Conservation (phyloP, 2,113 vertebrate species). For the Cynocephalus volans region DNA sequence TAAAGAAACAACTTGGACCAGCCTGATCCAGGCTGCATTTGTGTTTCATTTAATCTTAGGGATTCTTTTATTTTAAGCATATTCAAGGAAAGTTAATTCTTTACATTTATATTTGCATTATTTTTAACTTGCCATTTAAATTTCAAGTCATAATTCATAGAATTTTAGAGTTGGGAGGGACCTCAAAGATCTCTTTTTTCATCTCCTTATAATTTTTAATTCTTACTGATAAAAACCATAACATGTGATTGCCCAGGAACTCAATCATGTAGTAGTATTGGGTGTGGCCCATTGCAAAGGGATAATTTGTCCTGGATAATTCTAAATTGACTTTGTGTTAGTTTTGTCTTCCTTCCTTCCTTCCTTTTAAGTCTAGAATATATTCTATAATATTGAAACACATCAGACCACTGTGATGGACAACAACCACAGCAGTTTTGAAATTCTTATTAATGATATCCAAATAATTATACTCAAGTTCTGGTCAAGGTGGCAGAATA, state of each 20-base stretch:
- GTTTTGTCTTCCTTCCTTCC: neutral
- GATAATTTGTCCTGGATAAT: neutral
- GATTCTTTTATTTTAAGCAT: neutral
- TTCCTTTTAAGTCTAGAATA: neutral
- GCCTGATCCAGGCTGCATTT: conserved; percentile 4
- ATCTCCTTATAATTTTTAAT: neutral
- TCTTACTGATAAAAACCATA: neutral
- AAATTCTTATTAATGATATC: neutral
- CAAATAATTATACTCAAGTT: neutral
- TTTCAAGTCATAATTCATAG: neutral
- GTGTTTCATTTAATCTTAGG: neutral
- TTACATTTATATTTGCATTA: neutral
- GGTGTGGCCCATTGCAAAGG: neutral
- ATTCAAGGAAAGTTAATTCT: neutral
- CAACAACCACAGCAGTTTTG: neutral
- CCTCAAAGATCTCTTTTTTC: neutral
- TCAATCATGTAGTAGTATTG: neutral
- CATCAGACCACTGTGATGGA: neutral
- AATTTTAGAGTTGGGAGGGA: neutral
- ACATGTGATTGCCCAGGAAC: neutral
- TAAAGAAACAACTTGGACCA: conserved; percentile 1
- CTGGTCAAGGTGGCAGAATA: too few species aligned
- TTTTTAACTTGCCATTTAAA: neutral
- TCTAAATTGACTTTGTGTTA: neutral
- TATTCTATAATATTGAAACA: neutral